Base-by-base conservation (phyloP, 2,888 invertebrate genomes). In the Aspidiotus rigidus region DNA sequence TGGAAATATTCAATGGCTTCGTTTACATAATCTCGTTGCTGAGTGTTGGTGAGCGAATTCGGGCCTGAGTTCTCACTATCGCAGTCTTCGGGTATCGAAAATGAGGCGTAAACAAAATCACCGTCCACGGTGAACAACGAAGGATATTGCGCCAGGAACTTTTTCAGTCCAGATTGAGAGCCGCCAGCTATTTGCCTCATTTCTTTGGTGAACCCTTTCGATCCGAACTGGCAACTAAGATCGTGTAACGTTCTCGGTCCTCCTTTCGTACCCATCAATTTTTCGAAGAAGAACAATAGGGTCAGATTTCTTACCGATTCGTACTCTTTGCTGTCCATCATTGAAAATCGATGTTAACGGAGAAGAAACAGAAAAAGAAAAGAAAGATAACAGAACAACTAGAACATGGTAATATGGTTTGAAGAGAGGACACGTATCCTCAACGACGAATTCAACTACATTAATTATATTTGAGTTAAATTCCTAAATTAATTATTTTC, bases 1-100 rank as follows among this genome's bases (percentile, higher is more conserved):
- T 92, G 90, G 81, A 99, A 99, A 82, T 97, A 99, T 77, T 95
- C 93, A 76, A 97, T 95, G 70, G 99, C 97, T 81, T 97, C 97
- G 77, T 89, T 87, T 75, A 93, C 95, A 79, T 94, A 94, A 79
- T 95, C 92, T 75, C 90, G 85, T 77, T 88, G 87, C 74, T 86
- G 70, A 17, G 63, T 16, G 28, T 42, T 55, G 10, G 64, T 69
- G 15, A 61, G 71, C 69, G 56, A 69, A 67, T 40, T 62, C 11
- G 71, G 69, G 17, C 56, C 71, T 64, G 41, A 63, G 56, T 54
- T 77, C 71, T 81, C 79, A 62, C 77, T 55, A 11, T 49, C 78
- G 75, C 86, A 85, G 75, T 83, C 82, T 74, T 83, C 84, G 74
- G 81, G 79, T 74, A 82, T 80, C 77, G 72, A 69, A 80, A 87